Base-by-base conservation (phyloP, 2,797 vertebrate genomes). In the Clarias fuscus region DNA sequence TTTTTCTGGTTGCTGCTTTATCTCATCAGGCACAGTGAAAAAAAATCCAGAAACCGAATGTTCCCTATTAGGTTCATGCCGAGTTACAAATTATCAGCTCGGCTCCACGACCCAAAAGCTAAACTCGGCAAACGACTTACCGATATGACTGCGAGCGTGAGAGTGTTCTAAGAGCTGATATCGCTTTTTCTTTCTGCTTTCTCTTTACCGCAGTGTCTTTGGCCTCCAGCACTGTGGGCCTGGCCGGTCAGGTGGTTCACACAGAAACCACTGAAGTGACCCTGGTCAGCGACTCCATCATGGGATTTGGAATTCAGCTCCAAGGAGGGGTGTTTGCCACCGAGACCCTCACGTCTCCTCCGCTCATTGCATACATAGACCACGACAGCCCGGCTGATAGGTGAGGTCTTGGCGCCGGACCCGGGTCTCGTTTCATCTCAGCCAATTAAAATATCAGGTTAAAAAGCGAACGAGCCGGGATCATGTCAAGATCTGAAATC, bases 261-360 rank as follows among this genome's bases (percentile, higher is more conserved):
- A 99, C 98, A 0, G 98, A 99, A 93, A 98, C 97, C 89, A 98
- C 98, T 0, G 98, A 99, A 93, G 97, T 99, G 10, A 94, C 92
- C 87, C 93, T 99, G 94, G 95, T 97, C 30, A 97, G 97, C n/a
- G 98, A 99, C 91, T 97, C 97, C 59, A 90, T 99, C 85, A 95
- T 97, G 85, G 98, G 98, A 67, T 99, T 99, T 88, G 98, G 98
- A 84, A 97, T 99, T 88, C 98, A 99, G 91, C 96, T 99, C 90
- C 98, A 99, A 92, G 98, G 98, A 14, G 98, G 98, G 0, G 98
- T 99, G 85, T 99, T 99, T 59, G 97, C 98, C 91, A 99, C 98
- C 0, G 98, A 99, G 91, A 99, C 98, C 0, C 94, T 99, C 72
- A 98, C 98, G 84, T 99, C 98, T 13, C 98, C 98, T 0, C 98